phyloP scores from a whole-genome alignment of 2,113 vertebrate genomes.

The Colossoma macropomum region DNA sequence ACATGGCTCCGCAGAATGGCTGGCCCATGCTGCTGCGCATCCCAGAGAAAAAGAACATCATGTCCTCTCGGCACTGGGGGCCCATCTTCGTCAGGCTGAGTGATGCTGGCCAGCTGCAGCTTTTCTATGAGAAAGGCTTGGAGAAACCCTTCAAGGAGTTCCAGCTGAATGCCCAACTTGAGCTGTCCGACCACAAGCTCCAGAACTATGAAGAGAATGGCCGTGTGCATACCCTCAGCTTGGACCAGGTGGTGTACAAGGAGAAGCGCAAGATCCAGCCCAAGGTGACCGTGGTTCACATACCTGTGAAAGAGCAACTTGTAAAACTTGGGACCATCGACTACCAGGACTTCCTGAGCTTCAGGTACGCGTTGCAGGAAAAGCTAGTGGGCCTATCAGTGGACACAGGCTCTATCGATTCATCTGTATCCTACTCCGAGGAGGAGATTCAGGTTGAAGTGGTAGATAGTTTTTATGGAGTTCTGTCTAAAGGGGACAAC shows the following conservation, averaged over 20 bases:
- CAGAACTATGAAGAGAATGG: slow-evolving; percentile 87
- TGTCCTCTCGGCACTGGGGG: slow-evolving; percentile 96
- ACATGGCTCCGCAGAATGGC: slow-evolving; percentile 77
- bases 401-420: slow-evolving; percentile 75
- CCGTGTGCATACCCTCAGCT: slow-evolving; percentile 85
- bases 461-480: slow-evolving; percentile 83
- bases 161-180: slow-evolving; percentile 82
- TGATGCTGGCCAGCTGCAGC: slow-evolving; percentile 76
- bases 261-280: slow-evolving; percentile 89
- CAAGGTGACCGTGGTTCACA: slow-evolving; percentile 81
- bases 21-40: slow-evolving; percentile 94
- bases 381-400: slow-evolving; percentile 76
- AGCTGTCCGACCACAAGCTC: slow-evolving; percentile 86
- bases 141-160: slow-evolving; percentile 88
- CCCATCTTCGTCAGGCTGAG: slow-evolving; percentile 86
- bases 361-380: slow-evolving; percentile 81
- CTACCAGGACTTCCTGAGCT: slow-evolving; percentile 86
- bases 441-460: slow-evolving; percentile 88
- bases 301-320: slow-evolving; percentile 82
- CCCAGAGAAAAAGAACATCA: slow-evolving; percentile 92
- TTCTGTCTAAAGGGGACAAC: slow-evolving; percentile 79
- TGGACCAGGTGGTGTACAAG: slow-evolving; percentile 85
- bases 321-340: slow-evolving; percentile 86
- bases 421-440: slow-evolving; percentile 81
- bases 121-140: slow-evolving; percentile 88